Percentiles rank a stretch among this genome's conserved stretches.
These are phyloP conservation scores for Clostera curtula DNA, from an alignment of 2,888 invertebrate genomes.

Conservation along the genomic window DNA sequence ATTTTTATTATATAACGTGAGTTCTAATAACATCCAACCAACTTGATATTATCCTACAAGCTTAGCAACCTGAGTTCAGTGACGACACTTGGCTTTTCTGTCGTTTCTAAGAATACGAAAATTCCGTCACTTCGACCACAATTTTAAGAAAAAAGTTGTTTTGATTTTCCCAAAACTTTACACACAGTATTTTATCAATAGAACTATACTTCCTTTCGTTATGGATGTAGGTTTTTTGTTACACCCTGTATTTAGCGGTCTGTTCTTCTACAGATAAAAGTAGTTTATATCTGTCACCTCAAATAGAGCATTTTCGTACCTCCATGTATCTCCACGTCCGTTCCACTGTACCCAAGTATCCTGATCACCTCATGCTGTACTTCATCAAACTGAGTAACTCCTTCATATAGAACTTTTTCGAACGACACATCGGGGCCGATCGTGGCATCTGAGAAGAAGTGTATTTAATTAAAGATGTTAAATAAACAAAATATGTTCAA, in stretches of 20 bases:
- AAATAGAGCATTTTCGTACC: constrained; percentile 25
- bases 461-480: neutral
- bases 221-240: too few species aligned
- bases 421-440: constrained; percentile 27
- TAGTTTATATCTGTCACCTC: neutral
- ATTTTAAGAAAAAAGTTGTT: too few species aligned
- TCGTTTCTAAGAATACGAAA: too few species aligned
- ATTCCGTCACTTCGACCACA: too few species aligned
- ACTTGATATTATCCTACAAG: too few species aligned
- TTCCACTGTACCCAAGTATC: constrained; percentile 32
- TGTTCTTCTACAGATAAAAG: neutral
- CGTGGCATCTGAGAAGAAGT: constrained; percentile 19
- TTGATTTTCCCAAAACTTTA: too few species aligned
- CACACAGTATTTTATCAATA: too few species aligned
- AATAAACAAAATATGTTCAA: neutral
- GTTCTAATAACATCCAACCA: too few species aligned
- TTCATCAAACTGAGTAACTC: constrained; percentile 26
- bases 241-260: constrained; percentile 4
- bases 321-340: constrained; percentile 33
- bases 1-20: too few species aligned
- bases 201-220: too few species aligned
- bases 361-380: constrained; percentile 44
- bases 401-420: constrained; percentile 42
- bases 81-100: too few species aligned
- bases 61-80: too few species aligned